Base-by-base conservation (phyloP, 2,888 invertebrate genomes). In the Synanthedon myopaeformis region DNA sequence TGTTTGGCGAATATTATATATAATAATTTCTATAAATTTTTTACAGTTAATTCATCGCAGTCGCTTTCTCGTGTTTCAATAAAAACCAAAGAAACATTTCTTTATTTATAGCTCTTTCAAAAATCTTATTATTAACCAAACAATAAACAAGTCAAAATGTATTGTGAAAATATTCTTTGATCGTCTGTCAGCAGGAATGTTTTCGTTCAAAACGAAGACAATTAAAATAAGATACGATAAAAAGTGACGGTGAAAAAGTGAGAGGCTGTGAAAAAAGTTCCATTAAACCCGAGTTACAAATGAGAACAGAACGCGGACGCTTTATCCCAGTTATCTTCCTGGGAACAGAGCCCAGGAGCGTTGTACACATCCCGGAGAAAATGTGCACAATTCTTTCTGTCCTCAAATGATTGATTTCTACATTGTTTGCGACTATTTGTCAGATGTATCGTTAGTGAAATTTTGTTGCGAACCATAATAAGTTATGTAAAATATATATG, bases 281-380 rank as follows among this genome's bases (percentile, higher is more conserved):
- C 76, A 78, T 82, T 81, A 79, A 77, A 72, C 64, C 72, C 61
- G 65, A 62, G 79, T 79, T 78, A 83, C 81, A 84, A 85, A 85
- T 83, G 85, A 77, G 78, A 66, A 66, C 67, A 72, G 74, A 70
- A 23, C 49, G 49, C 17, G 53, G 53, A 28, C 62, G 63, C 66
- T 69, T 72, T 73, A 72, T 70, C 71, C 69, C 59, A 60, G 74
- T 68, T 76, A 79, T 79, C 78, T 74, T 65, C 70, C 72, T 75
- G 79, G 69, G 74, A 78, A 74, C 69, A 59, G 56, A 55, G 53
- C 64, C 61, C 35, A 35, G 35, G 5, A 35, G 59, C 59, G 61
- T 53, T 57, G 55, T 58, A 45, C 45, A 45, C 45, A 13, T 13
- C 13, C 45, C n/a, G 45, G 45, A 35, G 35, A 13, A 45, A 12